A percentile compares a stretch with the other conserved stretches of the same genome.
phyloP scores from a whole-genome alignment of 2,113 vertebrate species.

The Tetrao urogallus region DNA sequence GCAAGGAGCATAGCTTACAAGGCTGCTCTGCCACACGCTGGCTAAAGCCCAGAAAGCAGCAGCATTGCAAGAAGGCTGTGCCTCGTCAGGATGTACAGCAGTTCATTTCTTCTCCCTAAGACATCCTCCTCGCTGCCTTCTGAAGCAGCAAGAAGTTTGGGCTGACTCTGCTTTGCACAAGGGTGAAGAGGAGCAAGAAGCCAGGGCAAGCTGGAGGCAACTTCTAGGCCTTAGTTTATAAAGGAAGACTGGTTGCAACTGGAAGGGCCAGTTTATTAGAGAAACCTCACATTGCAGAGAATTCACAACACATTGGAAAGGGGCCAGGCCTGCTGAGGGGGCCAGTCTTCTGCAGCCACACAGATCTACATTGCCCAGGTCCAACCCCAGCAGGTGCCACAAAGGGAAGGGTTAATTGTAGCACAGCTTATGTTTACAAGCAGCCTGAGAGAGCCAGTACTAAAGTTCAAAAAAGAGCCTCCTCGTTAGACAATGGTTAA shows the following conservation, averaged over 20 bases:
- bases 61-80: not conserved
- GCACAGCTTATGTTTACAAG: conserved; percentile 62
- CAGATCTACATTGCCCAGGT: not conserved
- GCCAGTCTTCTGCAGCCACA: conserved; percentile 2
- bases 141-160: not conserved
- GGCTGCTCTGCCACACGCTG: not conserved
- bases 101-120: not conserved
- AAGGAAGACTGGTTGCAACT: conserved; percentile 65
- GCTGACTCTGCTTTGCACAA: not conserved
- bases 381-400: conserved; percentile 6
- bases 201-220: not conserved
- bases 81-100: not conserved
- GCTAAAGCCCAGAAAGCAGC: not conserved
- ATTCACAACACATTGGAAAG: conserved; percentile 63
- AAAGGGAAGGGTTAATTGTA: conserved; percentile 37
- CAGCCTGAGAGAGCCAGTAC: conserved; percentile 71
- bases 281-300: conserved; percentile 66
- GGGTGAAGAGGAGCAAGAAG: not conserved
- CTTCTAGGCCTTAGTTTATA: conserved; percentile 10
- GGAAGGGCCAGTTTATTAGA: conserved; percentile 73
- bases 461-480: conserved; percentile 33
- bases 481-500: conserved; percentile 32
- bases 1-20: rapidly evolving
- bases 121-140: not conserved
- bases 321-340: conserved; percentile 26